Base-by-base conservation (phyloP, 2,888 invertebrate genomes). In the Eupeodes latifasciatus region DNA sequence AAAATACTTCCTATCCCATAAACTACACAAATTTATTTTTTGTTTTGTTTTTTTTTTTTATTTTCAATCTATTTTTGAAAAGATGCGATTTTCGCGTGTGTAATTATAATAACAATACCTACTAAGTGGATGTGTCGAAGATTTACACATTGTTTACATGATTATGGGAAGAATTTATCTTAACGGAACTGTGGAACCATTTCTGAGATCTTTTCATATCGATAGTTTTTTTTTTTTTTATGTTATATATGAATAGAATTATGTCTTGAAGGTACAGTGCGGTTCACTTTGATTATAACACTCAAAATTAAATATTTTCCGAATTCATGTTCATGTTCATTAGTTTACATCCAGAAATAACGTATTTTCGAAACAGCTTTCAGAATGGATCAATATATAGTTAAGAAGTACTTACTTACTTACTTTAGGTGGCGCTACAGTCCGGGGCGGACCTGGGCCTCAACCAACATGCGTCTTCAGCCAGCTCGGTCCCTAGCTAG, bases 121-220 rank as follows among this genome's bases (percentile, higher is more conserved):
- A 27, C 27, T 27, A 66, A 36, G 34, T 66, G 71, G 80, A 36
- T 55, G 61, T 62, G 61, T 62, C n/a, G 71, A 76, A 66, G 71
- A 79, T 80, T 76, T 67, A 55, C 75, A 40, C 36, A 77, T 83
- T 87, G 87, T 87, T 87, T 87, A 87, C 83, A 83, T 76, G 72
- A 77, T 16, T 79, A 69, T 80, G 64, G 40, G 53, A 16, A 69
- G 12, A 57, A 72, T 80, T 80, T 81, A 81, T 83, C 80, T 87
- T 62, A 14, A 34, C 44, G 27, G 57, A 57, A 71, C 9, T 49
- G 34, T 36, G 49, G 40, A 83, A 67, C 67, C 72, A 81, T 74
- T 84, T 74, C 81, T 81, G 83, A 80, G 77, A 77, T 71, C 51
- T 34, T 16, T 16, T 49, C 34, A 44, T 55, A 64, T 44, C 19